phyloP scores from a whole-genome alignment of 2,797 vertebrate genomes.

The Cryptoprocta ferox region DNA sequence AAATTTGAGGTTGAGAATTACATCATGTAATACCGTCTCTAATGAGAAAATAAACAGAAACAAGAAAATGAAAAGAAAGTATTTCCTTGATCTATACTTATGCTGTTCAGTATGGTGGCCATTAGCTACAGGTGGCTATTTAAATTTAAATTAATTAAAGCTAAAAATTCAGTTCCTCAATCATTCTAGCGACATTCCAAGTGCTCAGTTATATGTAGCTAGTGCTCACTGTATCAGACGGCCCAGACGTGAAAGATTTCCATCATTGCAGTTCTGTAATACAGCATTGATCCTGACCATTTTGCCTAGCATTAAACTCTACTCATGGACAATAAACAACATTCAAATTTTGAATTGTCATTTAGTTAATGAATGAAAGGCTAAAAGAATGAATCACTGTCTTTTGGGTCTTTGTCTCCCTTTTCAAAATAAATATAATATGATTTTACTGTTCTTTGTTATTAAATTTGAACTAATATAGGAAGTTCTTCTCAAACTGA shows the following conservation, averaged over 20 bases:
- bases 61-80: slow-evolving; percentile 6
- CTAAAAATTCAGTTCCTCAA: not conserved
- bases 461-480: not conserved
- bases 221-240: not conserved
- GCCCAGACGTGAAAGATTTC: not conserved
- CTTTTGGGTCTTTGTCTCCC: not conserved
- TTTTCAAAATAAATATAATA: slow-evolving; percentile 1
- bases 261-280: not conserved
- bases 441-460: not conserved
- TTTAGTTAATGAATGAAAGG: not conserved
- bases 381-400: not conserved
- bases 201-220: not conserved
- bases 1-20: not conserved
- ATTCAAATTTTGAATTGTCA: not conserved
- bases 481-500: not conserved
- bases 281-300: not conserved
- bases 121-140: not conserved
- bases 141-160: not conserved
- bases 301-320: not conserved
- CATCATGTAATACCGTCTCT: not conserved
- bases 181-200: not conserved
- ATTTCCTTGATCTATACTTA: not conserved
- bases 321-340: not conserved
- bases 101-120: not conserved
- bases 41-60: not conserved